Base-by-base conservation (phyloP, 2,113 vertebrate species). In the Festucalex cinctus region DNA sequence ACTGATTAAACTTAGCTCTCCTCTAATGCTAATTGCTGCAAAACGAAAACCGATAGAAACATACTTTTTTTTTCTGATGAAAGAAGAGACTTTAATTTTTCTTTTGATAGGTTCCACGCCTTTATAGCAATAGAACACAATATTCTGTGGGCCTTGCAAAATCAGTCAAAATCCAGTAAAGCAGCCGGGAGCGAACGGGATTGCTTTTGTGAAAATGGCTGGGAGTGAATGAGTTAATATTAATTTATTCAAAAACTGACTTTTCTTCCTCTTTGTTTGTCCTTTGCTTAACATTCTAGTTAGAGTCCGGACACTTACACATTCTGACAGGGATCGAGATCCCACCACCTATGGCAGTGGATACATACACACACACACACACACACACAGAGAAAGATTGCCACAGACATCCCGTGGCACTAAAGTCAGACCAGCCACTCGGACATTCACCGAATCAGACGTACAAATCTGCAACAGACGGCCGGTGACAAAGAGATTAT, bases 401-500 rank as follows among this genome's bases (percentile, higher is more conserved):
- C 8, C 74, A 72, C 64, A 56, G 72, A 88, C 84, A 82, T 82
- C 87, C 89, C 78, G 81, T 85, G 85, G 90, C 88, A 81, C 81
- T 84, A 73, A 76, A 77, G 86, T 84, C 63, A 75, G 77, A 87
- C 88, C 87, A 88, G 86, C 87, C 86, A 86, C 77, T 87, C 91
- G 92, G 75, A 90, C 88, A 87, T 87, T 94, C 87, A 90, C 76
- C 86, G 88, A 93, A 91, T 93, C 84, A 94, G 93, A 92, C 90
- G 84, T 89, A 92, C 92, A 92, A 92, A 91, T 92, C 91, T 93
- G 91, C 86, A 93, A 92, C 94, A 97, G 95, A 97, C 95, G 91
- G 93, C 91, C 93, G 91, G 93, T 96, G 96, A 97, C 95, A 97
- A 92, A 95, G 94, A 94, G 93, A 94, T 95, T 94, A 94, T 93